Evolutionary conservation across 2,113 vertebrate species (phyloP), one percentile per base, ranked within the genome.

Genomic region (Candoia aspera): DNA sequence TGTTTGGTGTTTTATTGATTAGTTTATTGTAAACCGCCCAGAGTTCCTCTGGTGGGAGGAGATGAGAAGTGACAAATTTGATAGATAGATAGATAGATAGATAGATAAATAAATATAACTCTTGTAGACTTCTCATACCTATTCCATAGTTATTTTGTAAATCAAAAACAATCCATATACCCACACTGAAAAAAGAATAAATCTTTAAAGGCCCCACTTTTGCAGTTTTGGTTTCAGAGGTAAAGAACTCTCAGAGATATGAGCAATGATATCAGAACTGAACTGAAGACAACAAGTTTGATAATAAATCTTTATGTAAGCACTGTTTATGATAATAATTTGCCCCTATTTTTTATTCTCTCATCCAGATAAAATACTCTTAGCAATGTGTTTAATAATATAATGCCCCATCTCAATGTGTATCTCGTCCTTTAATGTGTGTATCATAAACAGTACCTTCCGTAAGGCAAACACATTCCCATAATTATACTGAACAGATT

Each of bases 401-500:
- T 15, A 37, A 60, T 11, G 5, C 29, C 37, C 2, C 24, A 62
- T 21, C 42, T 21, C 21, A 55, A 5, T 42, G 17, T 13, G 15
- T 33, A 21, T n/a, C 42, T 91, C n/a, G 85, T 88, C 26, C 46
- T 62, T 19, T 58, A 57, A 64, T 79, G 37, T 13, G 42, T 3
- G 10, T 21, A 59, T 92, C 83, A 12, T n/a, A 3, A 90, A 73
- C 9, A 8, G 26, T 83, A 83, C 29, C 88, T 37, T 64, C 29
- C 33, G 49, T n/a, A 90, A 11, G 1, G 68, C 1, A 10, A 23
- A 94, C 84, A 84, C 91, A 90, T 87, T n/a, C 79, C 86, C 6
- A 0, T 89, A 91, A 95, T 93, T 93, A 96, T 58, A 58, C 19
- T 73, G 79, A 89, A 84, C 90, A 1, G 89, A 95, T 94, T 93